Percentiles rank a stretch among this genome's conserved stretches.
phyloP scores from a whole-genome alignment of 2,797 vertebrate species.

The Falco cherrug region DNA sequence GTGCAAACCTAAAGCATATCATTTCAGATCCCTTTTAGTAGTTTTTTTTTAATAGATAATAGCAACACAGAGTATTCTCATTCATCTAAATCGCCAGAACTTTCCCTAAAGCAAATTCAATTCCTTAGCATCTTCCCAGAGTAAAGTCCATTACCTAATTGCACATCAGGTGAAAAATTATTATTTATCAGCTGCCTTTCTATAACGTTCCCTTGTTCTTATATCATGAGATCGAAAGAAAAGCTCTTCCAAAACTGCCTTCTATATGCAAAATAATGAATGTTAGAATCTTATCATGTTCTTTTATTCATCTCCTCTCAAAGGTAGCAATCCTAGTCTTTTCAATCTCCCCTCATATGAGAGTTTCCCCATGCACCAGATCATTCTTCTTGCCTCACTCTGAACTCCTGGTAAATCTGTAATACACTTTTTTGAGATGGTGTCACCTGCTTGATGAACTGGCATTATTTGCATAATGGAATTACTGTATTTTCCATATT shows the following conservation, averaged over 20 bases:
- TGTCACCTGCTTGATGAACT: neutral
- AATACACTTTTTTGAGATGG: neutral
- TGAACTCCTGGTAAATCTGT: slow-evolving; percentile 24
- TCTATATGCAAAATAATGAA: slow-evolving; percentile 44
- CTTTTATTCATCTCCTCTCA: slow-evolving; percentile 14
- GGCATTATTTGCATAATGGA: slow-evolving; percentile 18
- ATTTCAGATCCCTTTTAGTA: neutral
- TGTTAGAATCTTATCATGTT: slow-evolving; percentile 15
- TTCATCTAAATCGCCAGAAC: neutral
- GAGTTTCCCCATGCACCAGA: neutral
- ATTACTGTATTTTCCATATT: slow-evolving; percentile 9
- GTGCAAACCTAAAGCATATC: neutral
- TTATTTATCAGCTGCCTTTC: slow-evolving; percentile 14
- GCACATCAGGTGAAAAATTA: neutral
- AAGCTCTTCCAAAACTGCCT: slow-evolving; percentile 1
- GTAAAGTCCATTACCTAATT: slow-evolving; percentile 7
- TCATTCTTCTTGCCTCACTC: slow-evolving; percentile 42
- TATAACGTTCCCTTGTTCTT: neutral
- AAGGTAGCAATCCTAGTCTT: slow-evolving; percentile 28
- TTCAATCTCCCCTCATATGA: slow-evolving; percentile 16
- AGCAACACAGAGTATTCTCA: neutral
- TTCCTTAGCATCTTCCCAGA: neutral
- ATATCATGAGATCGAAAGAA: neutral
- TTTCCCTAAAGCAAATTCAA: neutral
- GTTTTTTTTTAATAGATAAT: neutral